phyloP scores from a whole-genome alignment of 2,797 vertebrate species.

The Pangasius krempfi region DNA sequence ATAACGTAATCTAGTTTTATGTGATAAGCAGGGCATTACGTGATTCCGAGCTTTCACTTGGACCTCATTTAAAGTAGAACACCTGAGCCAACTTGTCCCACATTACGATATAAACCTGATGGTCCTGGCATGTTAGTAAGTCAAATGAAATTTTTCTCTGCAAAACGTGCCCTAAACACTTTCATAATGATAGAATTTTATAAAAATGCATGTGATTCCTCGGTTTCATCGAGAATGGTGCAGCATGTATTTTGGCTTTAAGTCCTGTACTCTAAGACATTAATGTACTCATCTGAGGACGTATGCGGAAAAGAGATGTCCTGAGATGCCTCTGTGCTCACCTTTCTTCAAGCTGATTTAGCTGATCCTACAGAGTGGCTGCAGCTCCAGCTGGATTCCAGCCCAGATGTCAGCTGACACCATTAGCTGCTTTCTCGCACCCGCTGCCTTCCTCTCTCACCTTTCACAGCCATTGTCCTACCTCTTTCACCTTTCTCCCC shows the following conservation, averaged over 20 bases:
- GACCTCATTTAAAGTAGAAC: background rate
- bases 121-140: background rate
- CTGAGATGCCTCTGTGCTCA: slow-evolving; percentile 8
- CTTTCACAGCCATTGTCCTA: slow-evolving; percentile 26
- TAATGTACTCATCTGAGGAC: background rate
- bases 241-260: background rate
- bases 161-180: background rate
- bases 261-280: background rate
- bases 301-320: background rate
- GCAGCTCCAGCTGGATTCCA: slow-evolving; percentile 33
- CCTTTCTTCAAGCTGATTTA: slow-evolving; percentile 24
- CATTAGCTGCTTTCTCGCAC: slow-evolving; percentile 41
- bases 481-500: slow-evolving; percentile 20
- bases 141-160: background rate
- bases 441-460: slow-evolving; percentile 26
- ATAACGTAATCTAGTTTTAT: background rate
- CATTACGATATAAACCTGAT: background rate
- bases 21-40: background rate
- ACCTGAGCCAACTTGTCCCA: background rate
- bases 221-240: background rate
- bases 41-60: background rate
- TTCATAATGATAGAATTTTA: background rate
- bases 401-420: slow-evolving; percentile 43
- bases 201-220: background rate
- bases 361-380: slow-evolving; percentile 47